These are phyloP conservation scores for Corydoras sp. DNA, from an alignment of 2,113 vertebrate genomes.

Conservation along the genomic window DNA sequence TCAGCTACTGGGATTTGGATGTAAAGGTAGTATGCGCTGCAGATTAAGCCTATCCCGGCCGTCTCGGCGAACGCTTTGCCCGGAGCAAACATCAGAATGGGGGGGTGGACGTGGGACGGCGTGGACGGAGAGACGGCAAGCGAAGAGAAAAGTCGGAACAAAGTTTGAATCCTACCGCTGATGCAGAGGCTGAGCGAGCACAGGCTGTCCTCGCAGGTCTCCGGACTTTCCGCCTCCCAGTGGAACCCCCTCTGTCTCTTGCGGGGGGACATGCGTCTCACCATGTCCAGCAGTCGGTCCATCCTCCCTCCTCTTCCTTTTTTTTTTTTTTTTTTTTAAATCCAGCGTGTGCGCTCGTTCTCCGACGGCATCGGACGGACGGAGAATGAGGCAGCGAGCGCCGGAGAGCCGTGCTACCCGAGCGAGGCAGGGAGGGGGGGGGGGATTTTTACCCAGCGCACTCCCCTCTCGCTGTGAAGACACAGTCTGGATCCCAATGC, in stretches of 20 bases:
- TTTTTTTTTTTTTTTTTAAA: constrained; percentile 9
- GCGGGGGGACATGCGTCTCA: constrained; percentile 66
- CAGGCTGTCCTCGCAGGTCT: constrained; percentile 62
- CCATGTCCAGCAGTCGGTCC: constrained; percentile 65
- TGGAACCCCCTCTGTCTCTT: constrained; percentile 62
- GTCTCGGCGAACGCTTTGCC: too few species aligned
- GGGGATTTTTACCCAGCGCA: constrained; percentile 39
- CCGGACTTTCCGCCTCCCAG: constrained; percentile 60
- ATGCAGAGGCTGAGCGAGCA: constrained; percentile 66
- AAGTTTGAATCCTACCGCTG: constrained; percentile 61
- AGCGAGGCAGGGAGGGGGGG: background rate
- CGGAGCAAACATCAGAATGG: background rate
- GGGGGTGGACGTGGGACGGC: background rate
- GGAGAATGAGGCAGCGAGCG: constrained; percentile 5
- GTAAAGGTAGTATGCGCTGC: too few species aligned
- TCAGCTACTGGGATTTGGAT: too few species aligned
- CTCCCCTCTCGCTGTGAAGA: constrained; percentile 40
- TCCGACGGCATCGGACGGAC: constrained; percentile 21
- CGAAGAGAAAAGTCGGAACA: constrained; percentile 13
- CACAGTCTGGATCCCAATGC: constrained; percentile 17
- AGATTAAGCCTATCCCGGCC: too few species aligned
- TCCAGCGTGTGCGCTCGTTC: constrained; percentile 5
- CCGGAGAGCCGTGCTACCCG: constrained; percentile 13
- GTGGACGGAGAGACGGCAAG: background rate
- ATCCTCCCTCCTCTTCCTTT: constrained; percentile 40